phyloP scores from a whole-genome alignment of 2,797 vertebrate genomes.

The Rhodeus uyekii region DNA sequence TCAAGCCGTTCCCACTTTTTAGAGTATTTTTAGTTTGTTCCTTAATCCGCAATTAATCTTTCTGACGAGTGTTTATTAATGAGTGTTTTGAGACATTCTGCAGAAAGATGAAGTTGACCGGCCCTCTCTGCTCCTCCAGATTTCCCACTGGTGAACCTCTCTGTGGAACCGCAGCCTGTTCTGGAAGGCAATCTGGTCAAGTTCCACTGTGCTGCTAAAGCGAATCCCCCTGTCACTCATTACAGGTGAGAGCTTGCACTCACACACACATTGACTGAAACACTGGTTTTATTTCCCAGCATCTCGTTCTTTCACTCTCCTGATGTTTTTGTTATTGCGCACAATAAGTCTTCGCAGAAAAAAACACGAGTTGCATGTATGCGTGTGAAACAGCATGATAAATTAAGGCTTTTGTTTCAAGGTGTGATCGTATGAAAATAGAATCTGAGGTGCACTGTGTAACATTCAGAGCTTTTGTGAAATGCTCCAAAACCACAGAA shows the following conservation, averaged over 20 bases:
- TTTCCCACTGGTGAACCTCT: conserved; percentile 86
- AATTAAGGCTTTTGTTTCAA: neutral
- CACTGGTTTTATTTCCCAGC: neutral
- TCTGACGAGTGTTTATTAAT: conserved; percentile 52
- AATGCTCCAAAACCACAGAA: neutral
- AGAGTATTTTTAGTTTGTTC: conserved; percentile 49
- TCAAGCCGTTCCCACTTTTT: conserved; percentile 21
- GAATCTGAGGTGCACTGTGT: neutral
- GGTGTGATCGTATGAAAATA: conserved; percentile 4
- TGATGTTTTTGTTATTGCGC: neutral
- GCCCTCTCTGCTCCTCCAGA: conserved; percentile 71
- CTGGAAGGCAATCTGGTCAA: conserved; percentile 87
- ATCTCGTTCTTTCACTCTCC: neutral
- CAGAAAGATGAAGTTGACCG: conserved; percentile 21
- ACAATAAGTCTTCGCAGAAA: neutral
- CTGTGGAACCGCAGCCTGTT: conserved; percentile 86
- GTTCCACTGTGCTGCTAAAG: conserved; percentile 89
- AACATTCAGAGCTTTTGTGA: neutral
- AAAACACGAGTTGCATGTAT: conserved; percentile 16
- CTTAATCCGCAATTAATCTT: conserved; percentile 51
- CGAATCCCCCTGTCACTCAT: conserved; percentile 87
- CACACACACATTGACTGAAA: neutral
- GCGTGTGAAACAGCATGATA: neutral
- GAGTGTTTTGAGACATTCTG: neutral
- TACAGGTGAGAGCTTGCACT: conserved; percentile 78